phyloP scores from a whole-genome alignment of 2,888 invertebrate genomes.

The Amblyjoppa proteus region DNA sequence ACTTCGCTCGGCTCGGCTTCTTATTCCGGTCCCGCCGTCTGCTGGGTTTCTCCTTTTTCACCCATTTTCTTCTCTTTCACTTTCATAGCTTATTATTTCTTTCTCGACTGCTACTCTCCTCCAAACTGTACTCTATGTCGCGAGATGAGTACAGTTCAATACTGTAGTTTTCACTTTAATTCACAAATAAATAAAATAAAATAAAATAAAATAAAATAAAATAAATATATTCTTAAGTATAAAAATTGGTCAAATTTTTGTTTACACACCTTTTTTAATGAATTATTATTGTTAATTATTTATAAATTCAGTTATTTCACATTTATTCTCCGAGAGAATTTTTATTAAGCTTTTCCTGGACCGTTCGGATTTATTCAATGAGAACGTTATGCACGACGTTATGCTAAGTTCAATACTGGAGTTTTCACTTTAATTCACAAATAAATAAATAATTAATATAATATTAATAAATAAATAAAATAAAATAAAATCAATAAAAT shows the following conservation, averaged over 20 bases:
- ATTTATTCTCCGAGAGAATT: conserved; percentile 1
- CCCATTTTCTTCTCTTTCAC: conserved; percentile 28
- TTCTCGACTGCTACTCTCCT: conserved; percentile 7
- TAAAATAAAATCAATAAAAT: no score
- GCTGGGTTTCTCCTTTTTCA: conserved; percentile 28
- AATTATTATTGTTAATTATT: no score
- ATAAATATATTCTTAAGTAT: no score
- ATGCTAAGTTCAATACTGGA: no score
- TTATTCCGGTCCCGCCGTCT: conserved; percentile 54
- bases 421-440: no score
- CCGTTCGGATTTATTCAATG: conserved; percentile 17
- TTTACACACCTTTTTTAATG: no score
- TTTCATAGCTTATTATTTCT: conserved; percentile 37
- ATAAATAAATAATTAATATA: no score
- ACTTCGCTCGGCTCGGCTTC: conserved; percentile 55
- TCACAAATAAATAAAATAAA: no score
- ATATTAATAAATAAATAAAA: no score
- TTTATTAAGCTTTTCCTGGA: conserved; percentile 14
- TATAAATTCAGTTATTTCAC: background rate
- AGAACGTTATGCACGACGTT: conserved; percentile 16
- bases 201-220: no score
- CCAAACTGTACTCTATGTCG: conserved; percentile 26
- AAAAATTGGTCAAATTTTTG: no score
- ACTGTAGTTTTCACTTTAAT: no score
- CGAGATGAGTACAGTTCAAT: background rate